Base-by-base conservation (phyloP, 1,140 invertebrate genomes). In the Dolichoris vasculosae region DNA sequence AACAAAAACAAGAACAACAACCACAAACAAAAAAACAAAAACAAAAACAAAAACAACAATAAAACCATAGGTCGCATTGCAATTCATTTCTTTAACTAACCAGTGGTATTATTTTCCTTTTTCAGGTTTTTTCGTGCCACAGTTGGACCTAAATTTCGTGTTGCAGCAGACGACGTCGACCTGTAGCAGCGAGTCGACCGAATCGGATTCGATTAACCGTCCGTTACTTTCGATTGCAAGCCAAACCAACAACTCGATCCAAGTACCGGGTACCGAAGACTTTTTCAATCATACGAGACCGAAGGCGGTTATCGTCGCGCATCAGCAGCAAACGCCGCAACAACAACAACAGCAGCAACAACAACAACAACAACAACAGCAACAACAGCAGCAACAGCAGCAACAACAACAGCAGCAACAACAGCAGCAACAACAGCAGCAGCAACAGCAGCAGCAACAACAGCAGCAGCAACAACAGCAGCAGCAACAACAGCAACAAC, bases 21-120 rank as follows among this genome's bases (percentile, higher is more conserved):
- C 43, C 6, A 63, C 59, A 63, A 63, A 6, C 7, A 63, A 6
- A 63, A 63, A 3, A 63, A n/a, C 17, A 63, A 46, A 6, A 46
- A 46, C 59, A 15, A 38, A 1, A 38, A 35, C 32, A 69, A 38
- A 15, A 35, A 35, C 7, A 38, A 69, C n/a, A 69, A 20, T 7
- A 40, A 20, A 69, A 38, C 32, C 35, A 20, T 59, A 26, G 55
- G 55, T 35, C 15, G 35, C 35, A 9, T 6, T n/a, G 13, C 17
- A 63, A 46, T 30, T 30, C 3, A 46, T 35, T 26, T n/a, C 75
- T 81, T 48, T 38, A 48, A 86, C 78, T 83, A 76, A 84, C 86
- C 75, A 40, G 63, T 63, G 32, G 51, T 83, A 79, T 78, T 43
- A 11, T 73, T 84, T 83, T 85, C 69, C 32, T 86, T 73, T 88